Evolutionary conservation across 2,888 invertebrate species (phyloP).

Genomic region (Heterodera filipjevi): DNA sequence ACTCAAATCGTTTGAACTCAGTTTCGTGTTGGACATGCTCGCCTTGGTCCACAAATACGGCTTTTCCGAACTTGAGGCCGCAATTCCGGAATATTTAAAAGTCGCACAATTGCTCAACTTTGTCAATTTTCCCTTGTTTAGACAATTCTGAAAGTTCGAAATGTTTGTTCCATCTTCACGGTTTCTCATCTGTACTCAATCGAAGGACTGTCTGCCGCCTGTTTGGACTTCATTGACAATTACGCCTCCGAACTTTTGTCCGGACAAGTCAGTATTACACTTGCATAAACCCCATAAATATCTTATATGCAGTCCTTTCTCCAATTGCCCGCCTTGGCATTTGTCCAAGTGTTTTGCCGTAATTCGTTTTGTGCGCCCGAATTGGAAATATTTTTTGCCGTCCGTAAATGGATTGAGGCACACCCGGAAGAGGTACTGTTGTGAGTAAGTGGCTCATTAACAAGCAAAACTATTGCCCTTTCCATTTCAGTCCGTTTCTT

Average conservation of each 20-base stretch:
- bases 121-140: constrained; percentile 28
- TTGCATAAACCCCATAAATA: background rate
- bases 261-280: constrained; percentile 73
- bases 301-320: constrained; percentile 46
- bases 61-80: constrained; percentile 84
- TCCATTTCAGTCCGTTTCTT: constrained; percentile 28
- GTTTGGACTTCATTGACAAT: constrained; percentile 86
- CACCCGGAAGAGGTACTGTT: constrained; percentile 42
- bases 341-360: constrained; percentile 82
- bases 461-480: background rate
- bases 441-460: background rate
- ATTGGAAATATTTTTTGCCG: constrained; percentile 86
- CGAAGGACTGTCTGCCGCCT: constrained; percentile 75
- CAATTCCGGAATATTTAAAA: constrained; percentile 89
- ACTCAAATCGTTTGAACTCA: constrained; percentile 70
- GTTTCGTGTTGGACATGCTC: constrained; percentile 72
- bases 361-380: constrained; percentile 96
- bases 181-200: constrained; percentile 79
- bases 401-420: constrained; percentile 42
- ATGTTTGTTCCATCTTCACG: constrained; percentile 92
- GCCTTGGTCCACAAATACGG: constrained; percentile 95
- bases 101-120: constrained; percentile 21
- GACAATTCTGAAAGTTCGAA: constrained; percentile 82
- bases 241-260: constrained; percentile 83
- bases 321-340: constrained; percentile 70